Percentiles rank a stretch among this genome's conserved stretches.
Evolutionary conservation across 92 coral and sea anemone genomes (phyloP).

Genomic region (Porites lobata): DNA sequence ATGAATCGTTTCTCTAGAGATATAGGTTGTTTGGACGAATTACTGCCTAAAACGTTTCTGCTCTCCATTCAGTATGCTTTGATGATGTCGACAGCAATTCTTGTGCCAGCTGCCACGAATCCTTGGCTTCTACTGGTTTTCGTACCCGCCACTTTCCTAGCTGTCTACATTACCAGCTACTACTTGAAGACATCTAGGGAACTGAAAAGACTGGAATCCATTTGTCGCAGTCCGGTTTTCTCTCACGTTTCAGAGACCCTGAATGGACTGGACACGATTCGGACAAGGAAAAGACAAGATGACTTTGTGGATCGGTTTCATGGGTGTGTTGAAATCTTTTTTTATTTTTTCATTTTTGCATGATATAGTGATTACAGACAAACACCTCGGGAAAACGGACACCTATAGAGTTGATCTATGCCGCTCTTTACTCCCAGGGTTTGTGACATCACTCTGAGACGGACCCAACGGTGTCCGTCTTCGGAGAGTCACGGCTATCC

Average conservation of each 20-base stretch:
- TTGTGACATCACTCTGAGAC: too few species aligned
- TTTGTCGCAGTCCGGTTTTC: slow-evolving; percentile 26
- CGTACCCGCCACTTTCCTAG: background rate
- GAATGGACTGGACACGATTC: slow-evolving; percentile 29
- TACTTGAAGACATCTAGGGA: slow-evolving; percentile 23
- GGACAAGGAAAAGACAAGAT: slow-evolving; percentile 12
- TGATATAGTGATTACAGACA: too few species aligned
- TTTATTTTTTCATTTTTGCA: too few species aligned
- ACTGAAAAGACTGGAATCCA: slow-evolving; percentile 28
- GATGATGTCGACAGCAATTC: background rate
- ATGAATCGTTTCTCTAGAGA: slow-evolving; percentile 18
- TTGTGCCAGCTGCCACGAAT: slow-evolving; percentile 12
- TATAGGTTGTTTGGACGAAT: slow-evolving; percentile 31
- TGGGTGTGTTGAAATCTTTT: background rate
- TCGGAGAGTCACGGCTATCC: too few species aligned
- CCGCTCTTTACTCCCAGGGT: too few species aligned
- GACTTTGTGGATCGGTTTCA: background rate
- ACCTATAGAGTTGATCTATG: too few species aligned
- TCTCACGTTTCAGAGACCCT: slow-evolving; percentile 35
- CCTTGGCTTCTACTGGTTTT: slow-evolving; percentile 22
- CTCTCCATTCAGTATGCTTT: background rate
- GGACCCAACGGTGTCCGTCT: too few species aligned
- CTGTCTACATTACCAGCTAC: background rate
- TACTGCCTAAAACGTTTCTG: background rate
- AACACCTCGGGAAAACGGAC: too few species aligned